These are phyloP conservation scores for Heliocidaris erythrogramma DNA, from an alignment of 35 echinoderm and acorn worm species.

Conservation along the genomic window DNA sequence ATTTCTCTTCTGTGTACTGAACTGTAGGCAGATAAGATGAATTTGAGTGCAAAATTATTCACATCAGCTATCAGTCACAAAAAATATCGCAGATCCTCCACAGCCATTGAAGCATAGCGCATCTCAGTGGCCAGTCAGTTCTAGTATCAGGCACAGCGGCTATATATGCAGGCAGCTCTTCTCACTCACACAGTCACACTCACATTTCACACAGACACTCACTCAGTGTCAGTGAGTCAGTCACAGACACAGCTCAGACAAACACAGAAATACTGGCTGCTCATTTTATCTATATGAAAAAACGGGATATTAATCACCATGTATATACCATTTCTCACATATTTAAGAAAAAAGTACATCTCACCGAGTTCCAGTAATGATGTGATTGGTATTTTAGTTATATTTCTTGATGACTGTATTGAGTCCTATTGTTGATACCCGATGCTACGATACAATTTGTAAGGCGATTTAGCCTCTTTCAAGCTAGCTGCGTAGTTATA, in stretches of 20 bases:
- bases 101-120: too few relatives aligned
- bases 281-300: neutral
- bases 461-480: neutral
- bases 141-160: neutral
- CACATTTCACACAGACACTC: too few relatives aligned
- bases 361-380: neutral
- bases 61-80: too few relatives aligned
- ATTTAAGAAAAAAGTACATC: neutral
- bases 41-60: too few relatives aligned
- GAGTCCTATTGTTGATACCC: neutral
- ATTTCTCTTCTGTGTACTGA: too few relatives aligned
- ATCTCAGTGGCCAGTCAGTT: too few relatives aligned
- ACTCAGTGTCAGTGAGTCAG: neutral
- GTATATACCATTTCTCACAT: neutral
- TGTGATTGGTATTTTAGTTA: neutral
- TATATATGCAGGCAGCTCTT: neutral
- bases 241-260: too few relatives aligned
- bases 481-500: neutral
- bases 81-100: too few relatives aligned
- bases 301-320: neutral
- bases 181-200: neutral
- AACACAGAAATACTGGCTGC: neutral
- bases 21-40: too few relatives aligned
- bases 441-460: conserved; percentile 22
- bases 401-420: neutral